Evolutionary conservation across 2,888 invertebrate species (phyloP), one percentile per base, ranked within the genome.

Genomic region (Phymatocera aterrima): DNA sequence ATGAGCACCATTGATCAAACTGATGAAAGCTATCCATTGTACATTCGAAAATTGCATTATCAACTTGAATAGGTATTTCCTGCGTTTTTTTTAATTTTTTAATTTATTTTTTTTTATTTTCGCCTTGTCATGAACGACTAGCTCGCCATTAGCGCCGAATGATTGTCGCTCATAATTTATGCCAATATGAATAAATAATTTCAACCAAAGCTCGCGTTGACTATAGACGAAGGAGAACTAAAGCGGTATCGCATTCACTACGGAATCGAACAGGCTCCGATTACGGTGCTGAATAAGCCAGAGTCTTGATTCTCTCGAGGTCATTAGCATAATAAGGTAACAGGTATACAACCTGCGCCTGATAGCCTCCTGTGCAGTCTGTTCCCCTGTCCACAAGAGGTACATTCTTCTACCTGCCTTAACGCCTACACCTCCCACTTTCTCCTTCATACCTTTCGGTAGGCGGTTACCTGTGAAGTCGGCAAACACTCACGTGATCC

Each of bases 361-460:
- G 64, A 70, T 31, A 31, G 2, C 57, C 77, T 77, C 77, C 77
- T 68, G 64, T 24, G 18, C 46, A 80, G 80, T 80, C 84, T 87
- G 87, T 78, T 87, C 80, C 83, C 87, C 87, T 87, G 86, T 84
- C 82, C 86, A 78, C 82, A 84, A 83, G 85, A 87, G 87, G 86
- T 87, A 84, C 85, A 85, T 82, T 82, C 84, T 86, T 87, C 85
- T 87, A 87, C 87, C 87, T 87, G 87, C 82, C 84, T 83, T 84
- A 83, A 87, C 87, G 87, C 86, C 87, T 85, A 86, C 87, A 86
- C 85, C 85, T 87, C 84, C 84, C 85, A 85, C 83, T 43, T 64
- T 72, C 80, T 81, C 79, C 37, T 78, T 79, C 80, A 37, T 31
- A 77, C 40, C 61, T 60, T 60, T 31, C 64, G 34, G 37, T 18